Evolutionary conservation across 2,797 vertebrate species (phyloP), one percentile per base, ranked within the genome.

Genomic region (Sarcoramphus papa): DNA sequence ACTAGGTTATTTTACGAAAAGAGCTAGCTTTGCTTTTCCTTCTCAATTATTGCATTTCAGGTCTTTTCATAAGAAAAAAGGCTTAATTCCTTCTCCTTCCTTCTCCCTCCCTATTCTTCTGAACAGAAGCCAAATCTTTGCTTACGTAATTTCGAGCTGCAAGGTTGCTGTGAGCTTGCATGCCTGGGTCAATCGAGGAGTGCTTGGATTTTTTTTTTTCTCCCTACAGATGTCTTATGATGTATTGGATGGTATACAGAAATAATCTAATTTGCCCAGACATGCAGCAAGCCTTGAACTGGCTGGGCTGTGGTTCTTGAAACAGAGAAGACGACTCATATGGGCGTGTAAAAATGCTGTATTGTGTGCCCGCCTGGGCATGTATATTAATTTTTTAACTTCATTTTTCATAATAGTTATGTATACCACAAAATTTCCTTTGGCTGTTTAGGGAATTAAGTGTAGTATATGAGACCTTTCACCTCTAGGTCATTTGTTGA

Each of bases 11-110:
- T 79, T 96, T 91, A 76, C 10, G 10, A 81, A 51, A 90, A 45
- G 67, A 81, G 17, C 27, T 54, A 59, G 57, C 74, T 88, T 95
- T 97, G 51, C 64, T 85, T 92, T 95, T 90, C 57, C 57, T 90
- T 85, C 59, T 11, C 40, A 90, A 59, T 93, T 92, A 94, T 5
- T 94, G 63, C 28, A 13, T 86, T 90, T 94, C 59, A 50, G n/a
- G 51, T 50, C 37, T 90, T 91, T 84, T 76, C 33, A 33, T 73
- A 67, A 79, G 67, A 74, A 88, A 75, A 76, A 85, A 59, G 33
- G 25, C 51, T 90, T 69, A 86, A 86, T 95, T 94, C 48, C 14
- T 51, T 80, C 19, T 93, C 27, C 20, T 60, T 68, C 56, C 27
- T 85, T 70, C 43, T 92, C 37, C 19, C 8, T 93, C 23, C 19